phyloP scores from a whole-genome alignment of 2,888 invertebrate genomes.

The Crepidodera aurea region DNA sequence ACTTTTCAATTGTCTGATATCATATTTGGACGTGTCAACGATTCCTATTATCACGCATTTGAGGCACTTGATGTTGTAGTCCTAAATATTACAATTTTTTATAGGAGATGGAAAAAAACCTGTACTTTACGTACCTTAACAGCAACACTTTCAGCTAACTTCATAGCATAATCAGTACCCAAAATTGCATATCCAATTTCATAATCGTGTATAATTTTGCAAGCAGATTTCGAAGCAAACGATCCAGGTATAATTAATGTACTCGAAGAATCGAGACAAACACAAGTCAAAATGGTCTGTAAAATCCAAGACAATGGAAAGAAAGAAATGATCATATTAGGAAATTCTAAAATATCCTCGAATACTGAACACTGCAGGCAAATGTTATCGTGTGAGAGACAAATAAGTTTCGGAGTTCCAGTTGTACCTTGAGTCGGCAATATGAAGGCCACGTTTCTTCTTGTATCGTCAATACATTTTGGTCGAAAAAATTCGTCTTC shows the following conservation, averaged over 20 bases:
- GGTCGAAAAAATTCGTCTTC: constrained; percentile 46
- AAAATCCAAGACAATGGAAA: constrained; percentile 53
- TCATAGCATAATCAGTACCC: constrained; percentile 49
- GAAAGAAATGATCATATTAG: constrained; percentile 51
- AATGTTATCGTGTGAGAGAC: constrained; percentile 53
- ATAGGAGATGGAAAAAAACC: not conserved
- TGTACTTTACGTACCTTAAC: constrained; percentile 48
- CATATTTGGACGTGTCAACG: constrained; percentile 44
- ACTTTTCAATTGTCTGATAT: constrained; percentile 44
- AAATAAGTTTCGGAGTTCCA: constrained; percentile 50
- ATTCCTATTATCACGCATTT: constrained; percentile 50
- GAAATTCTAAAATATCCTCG: constrained; percentile 42
- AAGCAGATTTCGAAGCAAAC: constrained; percentile 50
- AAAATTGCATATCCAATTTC: constrained; percentile 50
- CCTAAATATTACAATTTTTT: constrained; percentile 39
- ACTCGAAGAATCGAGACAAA: constrained; percentile 47
- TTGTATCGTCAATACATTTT: constrained; percentile 45
- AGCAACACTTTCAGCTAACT: constrained; percentile 48
- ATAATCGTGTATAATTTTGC: constrained; percentile 54
- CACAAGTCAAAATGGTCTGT: constrained; percentile 50
- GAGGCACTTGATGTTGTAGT: constrained; percentile 52
- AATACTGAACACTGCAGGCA: constrained; percentile 45
- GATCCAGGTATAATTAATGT: constrained; percentile 47
- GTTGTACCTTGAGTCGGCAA: constrained; percentile 52
- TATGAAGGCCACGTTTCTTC: constrained; percentile 51